Conservation (phyloP, 1,140 invertebrate species). For the Saccostrea echinata region DNA sequence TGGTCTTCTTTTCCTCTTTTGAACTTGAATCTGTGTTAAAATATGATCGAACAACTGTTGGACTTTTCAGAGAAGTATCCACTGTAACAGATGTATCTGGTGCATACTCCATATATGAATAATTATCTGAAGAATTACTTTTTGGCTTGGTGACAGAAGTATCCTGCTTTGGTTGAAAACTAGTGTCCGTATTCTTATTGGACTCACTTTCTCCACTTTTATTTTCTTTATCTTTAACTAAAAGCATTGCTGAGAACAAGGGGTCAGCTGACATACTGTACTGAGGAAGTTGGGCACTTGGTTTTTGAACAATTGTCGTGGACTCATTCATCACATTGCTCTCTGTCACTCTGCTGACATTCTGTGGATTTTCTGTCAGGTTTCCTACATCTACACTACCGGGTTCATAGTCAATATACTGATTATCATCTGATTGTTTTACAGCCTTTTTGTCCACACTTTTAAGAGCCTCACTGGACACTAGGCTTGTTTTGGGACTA, state of each 20-base stretch:
- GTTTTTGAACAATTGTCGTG: background rate
- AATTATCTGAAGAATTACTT: background rate
- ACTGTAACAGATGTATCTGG: background rate
- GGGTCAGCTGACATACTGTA: background rate
- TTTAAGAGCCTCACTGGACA: constrained; percentile 33
- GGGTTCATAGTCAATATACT: constrained; percentile 56
- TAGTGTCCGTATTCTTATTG: background rate
- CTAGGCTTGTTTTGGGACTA: background rate
- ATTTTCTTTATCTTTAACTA: background rate
- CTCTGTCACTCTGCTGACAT: background rate
- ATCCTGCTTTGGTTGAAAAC: background rate
- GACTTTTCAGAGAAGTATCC: background rate
- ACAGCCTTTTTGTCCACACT: constrained; percentile 13
- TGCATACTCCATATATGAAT: constrained; percentile 47
- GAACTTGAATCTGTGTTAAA: background rate
- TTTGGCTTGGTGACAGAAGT: background rate
- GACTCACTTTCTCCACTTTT: constrained; percentile 40
- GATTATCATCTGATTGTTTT: constrained; percentile 45
- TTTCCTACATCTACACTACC: constrained; percentile 1
- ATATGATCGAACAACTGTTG: background rate
- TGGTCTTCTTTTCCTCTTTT: background rate
- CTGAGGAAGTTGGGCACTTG: constrained; percentile 6
- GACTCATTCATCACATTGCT: constrained; percentile 14
- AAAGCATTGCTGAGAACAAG: background rate
- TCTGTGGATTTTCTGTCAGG: background rate